Evolutionary conservation across 2,797 vertebrate genomes (phyloP).

Genomic region (Chaetodon trifasciatus): DNA sequence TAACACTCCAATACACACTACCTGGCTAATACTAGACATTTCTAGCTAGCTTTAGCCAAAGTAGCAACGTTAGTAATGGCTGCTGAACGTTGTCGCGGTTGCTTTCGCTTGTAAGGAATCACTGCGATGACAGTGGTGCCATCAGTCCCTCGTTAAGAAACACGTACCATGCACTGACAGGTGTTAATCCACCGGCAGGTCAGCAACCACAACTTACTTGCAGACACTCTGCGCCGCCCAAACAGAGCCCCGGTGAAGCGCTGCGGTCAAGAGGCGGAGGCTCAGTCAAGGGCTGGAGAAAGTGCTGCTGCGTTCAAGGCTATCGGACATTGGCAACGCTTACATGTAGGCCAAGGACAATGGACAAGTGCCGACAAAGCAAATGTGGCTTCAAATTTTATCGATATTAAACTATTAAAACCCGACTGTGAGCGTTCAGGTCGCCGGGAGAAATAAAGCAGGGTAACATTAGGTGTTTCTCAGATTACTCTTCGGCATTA

Average conservation of each 20-base stretch:
- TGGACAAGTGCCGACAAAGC: accelerated
- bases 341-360: accelerated
- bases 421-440: background rate
- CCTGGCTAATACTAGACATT: background rate
- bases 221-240: background rate
- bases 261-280: background rate
- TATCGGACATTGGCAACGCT: background rate
- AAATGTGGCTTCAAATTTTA: background rate
- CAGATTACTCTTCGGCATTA: background rate
- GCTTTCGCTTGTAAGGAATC: background rate
- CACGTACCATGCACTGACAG: slow-evolving; percentile 10
- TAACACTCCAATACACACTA: background rate
- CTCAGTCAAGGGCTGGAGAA: background rate
- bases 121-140: background rate
- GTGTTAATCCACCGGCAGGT: background rate
- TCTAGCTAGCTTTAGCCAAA: slow-evolving; percentile 1
- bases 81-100: background rate
- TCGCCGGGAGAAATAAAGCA: background rate
- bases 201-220: slow-evolving; percentile 52
- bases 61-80: background rate
- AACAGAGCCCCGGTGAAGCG: too few relatives aligned
- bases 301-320: background rate
- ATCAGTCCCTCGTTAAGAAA: background rate
- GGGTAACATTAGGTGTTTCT: background rate
- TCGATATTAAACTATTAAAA: background rate